Evolutionary conservation across 2,797 vertebrate species (phyloP), one percentile per base, ranked within the genome.

Genomic region (Lepilemur ruficaudatus): DNA sequence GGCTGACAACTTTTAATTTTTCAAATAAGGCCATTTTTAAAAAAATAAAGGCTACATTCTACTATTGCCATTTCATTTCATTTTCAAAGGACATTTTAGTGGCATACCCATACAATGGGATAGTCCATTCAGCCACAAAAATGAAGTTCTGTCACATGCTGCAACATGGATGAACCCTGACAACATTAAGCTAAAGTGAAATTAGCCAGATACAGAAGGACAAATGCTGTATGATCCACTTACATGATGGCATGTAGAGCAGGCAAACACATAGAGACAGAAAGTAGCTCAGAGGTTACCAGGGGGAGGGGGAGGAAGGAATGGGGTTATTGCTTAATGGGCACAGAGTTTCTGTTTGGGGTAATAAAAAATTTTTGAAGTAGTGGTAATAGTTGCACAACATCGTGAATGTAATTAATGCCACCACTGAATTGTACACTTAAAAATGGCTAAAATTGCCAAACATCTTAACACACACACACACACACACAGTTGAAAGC

Each of bases 121-220:
- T 80, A 55, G 59, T 91, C 90, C 70, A 94, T 82, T 94, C 63
- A 70, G 50, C 46, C 69, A 67, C 13, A 70, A 91, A 94, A 88
- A 88, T 30, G 52, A 81, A 12, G 18, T 61, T 88, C 70, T 84
- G 38, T 83, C 7, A 65, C 43, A 35, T 13, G 30, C 20, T 70
- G 85, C 87, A 76, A 69, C 86, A 52, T 7, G 35, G 2, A 43
- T 72, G 41, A 91, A 85, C 41, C 25, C n/a, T 76, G n/a, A 50
- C 61, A 90, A 94, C 59, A n/a, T 73, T 59, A n/a, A 50, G 32
- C 79, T 69, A 50, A 80, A 75, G 9, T 72, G 89, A 78, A 95
- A 70, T 48, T 25, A 85, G 46, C 43, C 61, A 89, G n/a, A 84
- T 32, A 65, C 32, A 35, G 59, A 80, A 67, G 43, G 38, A 93